Percentiles rank a stretch among this genome's conserved stretches.
phyloP scores from a whole-genome alignment of 2,888 invertebrate genomes.

The Branchipolynoe longqiensis region DNA sequence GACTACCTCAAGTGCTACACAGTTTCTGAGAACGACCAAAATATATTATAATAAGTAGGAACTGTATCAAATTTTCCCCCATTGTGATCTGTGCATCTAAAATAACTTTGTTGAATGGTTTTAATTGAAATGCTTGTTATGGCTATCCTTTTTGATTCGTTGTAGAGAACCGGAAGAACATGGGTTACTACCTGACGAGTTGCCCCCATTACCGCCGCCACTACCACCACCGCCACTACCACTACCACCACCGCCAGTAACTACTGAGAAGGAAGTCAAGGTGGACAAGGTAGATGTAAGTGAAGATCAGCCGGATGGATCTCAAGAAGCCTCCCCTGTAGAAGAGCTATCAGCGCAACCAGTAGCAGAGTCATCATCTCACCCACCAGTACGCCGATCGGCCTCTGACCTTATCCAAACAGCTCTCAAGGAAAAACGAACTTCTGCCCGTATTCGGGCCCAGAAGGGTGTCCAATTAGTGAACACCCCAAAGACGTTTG shows the following conservation, averaged over 20 bases:
- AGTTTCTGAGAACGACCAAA: no score
- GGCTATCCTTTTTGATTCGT: no score
- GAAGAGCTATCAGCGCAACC: neutral
- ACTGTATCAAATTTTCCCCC: no score
- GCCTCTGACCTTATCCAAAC: conserved; percentile 26
- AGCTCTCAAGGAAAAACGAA: conserved; percentile 12
- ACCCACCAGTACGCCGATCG: neutral
- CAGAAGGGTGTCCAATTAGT: neutral
- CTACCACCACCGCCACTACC: neutral
- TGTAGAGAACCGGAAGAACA: conserved; percentile 5
- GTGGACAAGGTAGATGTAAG: neutral
- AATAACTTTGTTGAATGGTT: no score
- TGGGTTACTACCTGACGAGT: neutral
- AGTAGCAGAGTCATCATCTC: neutral
- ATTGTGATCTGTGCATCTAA: no score
- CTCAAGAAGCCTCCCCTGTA: neutral
- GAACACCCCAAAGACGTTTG: neutral
- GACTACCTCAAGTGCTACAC: no score
- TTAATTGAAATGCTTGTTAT: no score
- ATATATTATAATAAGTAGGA: no score
- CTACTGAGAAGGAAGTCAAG: neutral
- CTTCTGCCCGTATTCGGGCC: conserved; percentile 17
- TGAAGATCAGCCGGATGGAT: no score
- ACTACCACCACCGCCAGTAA: neutral
- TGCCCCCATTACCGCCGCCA: conserved; percentile 4